A percentile compares a stretch with the other conserved stretches of the same genome.
phyloP scores from a whole-genome alignment of 2,113 vertebrate genomes.

The Archilochus colubris region DNA sequence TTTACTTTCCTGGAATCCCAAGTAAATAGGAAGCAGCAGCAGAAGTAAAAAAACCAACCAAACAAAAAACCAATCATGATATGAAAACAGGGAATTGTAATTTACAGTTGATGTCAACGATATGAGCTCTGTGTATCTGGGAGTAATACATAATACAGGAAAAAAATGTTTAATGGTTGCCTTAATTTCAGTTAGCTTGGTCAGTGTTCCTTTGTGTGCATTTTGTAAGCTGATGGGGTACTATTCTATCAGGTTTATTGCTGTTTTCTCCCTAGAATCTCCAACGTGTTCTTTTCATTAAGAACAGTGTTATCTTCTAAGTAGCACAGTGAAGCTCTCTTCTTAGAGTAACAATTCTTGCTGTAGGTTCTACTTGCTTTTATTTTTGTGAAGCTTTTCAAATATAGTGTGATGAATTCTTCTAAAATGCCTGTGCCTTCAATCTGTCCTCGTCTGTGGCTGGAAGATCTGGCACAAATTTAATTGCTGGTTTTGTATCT shows the following conservation, averaged over 20 bases:
- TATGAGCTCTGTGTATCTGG: conserved; percentile 38
- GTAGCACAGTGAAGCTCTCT: neutral
- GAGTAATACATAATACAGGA: conserved; percentile 28
- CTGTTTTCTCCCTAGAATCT: neutral
- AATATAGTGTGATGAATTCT: neutral
- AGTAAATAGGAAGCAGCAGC: neutral
- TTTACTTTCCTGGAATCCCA: neutral
- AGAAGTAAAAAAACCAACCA: neutral
- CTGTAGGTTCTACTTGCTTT: neutral
- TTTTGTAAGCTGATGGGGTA: neutral
- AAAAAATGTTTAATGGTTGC: neutral
- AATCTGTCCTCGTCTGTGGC: neutral
- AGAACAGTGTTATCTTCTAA: conserved; percentile 18
- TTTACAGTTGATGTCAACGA: conserved; percentile 18
- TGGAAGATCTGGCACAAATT: neutral
- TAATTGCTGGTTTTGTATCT: neutral
- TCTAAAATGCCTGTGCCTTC: neutral
- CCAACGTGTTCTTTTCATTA: conserved; percentile 40
- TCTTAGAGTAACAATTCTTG: neutral
- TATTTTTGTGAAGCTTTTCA: neutral
- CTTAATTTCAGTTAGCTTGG: conserved; percentile 41
- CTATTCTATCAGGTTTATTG: neutral
- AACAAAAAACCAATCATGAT: neutral
- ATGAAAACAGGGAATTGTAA: conserved; percentile 9
- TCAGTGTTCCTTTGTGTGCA: neutral